Conservation (phyloP, 2,888 invertebrate genomes). For the Xestia ashworthii region DNA sequence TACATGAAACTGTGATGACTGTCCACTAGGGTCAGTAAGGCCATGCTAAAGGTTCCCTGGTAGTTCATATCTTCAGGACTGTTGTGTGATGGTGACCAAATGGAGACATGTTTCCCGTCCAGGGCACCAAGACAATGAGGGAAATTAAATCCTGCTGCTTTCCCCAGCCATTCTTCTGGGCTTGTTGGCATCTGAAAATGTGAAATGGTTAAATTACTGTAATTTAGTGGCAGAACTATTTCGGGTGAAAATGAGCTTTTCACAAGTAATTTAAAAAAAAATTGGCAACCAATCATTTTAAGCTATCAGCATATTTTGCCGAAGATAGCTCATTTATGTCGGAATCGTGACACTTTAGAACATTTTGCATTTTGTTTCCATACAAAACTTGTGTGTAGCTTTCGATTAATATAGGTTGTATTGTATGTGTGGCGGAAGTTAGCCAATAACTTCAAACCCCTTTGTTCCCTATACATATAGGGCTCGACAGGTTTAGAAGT, state of each 20-base stretch:
- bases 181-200: slow-evolving; percentile 41
- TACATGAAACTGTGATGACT: slow-evolving; percentile 43
- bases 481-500: too few relatives aligned
- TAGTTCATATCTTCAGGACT: slow-evolving; percentile 47
- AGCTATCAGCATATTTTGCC: too few relatives aligned
- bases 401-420: too few relatives aligned
- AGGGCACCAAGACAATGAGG: slow-evolving; percentile 50
- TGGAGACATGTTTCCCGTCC: slow-evolving; percentile 47
- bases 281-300: too few relatives aligned
- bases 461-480: too few relatives aligned
- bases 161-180: slow-evolving; percentile 45
- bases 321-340: too few relatives aligned
- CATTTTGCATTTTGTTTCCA: too few relatives aligned
- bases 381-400: too few relatives aligned
- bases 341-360: too few relatives aligned
- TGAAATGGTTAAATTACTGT: not conserved
- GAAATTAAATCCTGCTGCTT: slow-evolving; percentile 35
- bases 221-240: not conserved
- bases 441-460: too few relatives aligned
- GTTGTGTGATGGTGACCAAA: slow-evolving; percentile 38
- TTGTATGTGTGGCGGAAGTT: too few relatives aligned
- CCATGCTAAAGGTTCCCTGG: slow-evolving; percentile 46
- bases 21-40: slow-evolving; percentile 28
- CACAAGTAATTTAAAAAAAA: too few relatives aligned
- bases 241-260: not conserved